Evolutionary conservation across 2,797 vertebrate species (phyloP), one percentile per base, ranked within the genome.

Genomic region (Aplochiton taeniatus): DNA sequence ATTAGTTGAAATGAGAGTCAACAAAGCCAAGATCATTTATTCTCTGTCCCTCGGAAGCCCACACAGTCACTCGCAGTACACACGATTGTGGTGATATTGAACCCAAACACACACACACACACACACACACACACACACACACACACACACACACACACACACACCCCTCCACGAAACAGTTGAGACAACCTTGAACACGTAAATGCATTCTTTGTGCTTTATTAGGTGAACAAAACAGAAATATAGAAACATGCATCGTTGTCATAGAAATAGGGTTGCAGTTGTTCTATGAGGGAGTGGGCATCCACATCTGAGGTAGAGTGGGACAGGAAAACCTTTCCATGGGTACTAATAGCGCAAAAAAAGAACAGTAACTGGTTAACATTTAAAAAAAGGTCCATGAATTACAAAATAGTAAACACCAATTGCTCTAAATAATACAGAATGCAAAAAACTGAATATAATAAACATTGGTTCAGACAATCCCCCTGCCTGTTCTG

Each of bases 151-250:
- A n/a, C n/a, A n/a, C n/a, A n/a, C n/a, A n/a, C n/a, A n/a, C n/a
- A n/a, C n/a, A n/a, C n/a, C n/a, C n/a, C n/a, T n/a, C n/a, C n/a
- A n/a, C n/a, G 13, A 52, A 66, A 61, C 9, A 72, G 46, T 13
- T 65, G 64, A 76, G 50, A 9, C 67, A 70, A 19, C 48, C 49
- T 55, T 43, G 44, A 51, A 63, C 46, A 63, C 52, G 73, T 13
- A 9, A 54, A 47, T 73, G 81, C 78, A 72, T 85, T 68, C 72
- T 77, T 89, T 93, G 90, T 91, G 90, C 92, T 93, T 92, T 93
- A 93, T 91, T 92, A 83, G 77, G 87, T 61, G 74, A 86, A 90
- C 78, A 86, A 89, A 92, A 92, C 90, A 77, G 79, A 91, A 88
- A 88, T 90, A 88, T 88, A 83, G 77, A 87, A 89, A 87, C 91